These are phyloP conservation scores for Crenuchus spilurus DNA, from an alignment of 2,797 vertebrate genomes.

Conservation along the genomic window DNA sequence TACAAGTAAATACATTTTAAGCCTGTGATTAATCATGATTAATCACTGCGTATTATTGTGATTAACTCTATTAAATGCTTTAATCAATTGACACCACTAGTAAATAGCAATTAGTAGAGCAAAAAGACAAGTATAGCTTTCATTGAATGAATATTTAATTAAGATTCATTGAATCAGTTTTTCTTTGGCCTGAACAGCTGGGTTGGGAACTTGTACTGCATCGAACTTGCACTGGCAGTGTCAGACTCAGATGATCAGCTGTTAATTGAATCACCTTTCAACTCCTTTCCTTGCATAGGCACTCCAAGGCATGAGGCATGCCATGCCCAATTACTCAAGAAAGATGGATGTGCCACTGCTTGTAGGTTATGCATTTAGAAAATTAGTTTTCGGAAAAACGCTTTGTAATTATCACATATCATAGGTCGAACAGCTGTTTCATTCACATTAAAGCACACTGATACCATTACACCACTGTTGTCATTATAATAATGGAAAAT, in stretches of 20 bases:
- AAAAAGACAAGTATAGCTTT: not conserved
- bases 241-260: constrained; percentile 20
- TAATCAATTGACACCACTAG: no score
- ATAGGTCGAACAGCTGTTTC: constrained; percentile 74
- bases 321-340: constrained; percentile 58
- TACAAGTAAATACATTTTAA: no score
- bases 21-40: no score
- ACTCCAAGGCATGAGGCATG: constrained; percentile 45
- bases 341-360: constrained; percentile 45
- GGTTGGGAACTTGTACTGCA: not conserved
- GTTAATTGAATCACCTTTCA: constrained; percentile 22
- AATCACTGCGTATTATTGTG: no score
- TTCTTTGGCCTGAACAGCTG: not conserved
- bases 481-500: constrained; percentile 82
- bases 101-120: not conserved
- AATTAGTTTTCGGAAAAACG: constrained; percentile 62
- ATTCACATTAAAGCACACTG: constrained; percentile 58
- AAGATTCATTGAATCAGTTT: no score
- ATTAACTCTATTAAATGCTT: no score
- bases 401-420: constrained; percentile 70
- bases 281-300: constrained; percentile 26
- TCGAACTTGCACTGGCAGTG: not conserved
- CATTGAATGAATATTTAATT: no score
- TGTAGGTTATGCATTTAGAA: constrained; percentile 68
- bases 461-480: constrained; percentile 65